Base-by-base conservation (phyloP, 2,113 vertebrate species). In the Halcyon malimbica region DNA sequence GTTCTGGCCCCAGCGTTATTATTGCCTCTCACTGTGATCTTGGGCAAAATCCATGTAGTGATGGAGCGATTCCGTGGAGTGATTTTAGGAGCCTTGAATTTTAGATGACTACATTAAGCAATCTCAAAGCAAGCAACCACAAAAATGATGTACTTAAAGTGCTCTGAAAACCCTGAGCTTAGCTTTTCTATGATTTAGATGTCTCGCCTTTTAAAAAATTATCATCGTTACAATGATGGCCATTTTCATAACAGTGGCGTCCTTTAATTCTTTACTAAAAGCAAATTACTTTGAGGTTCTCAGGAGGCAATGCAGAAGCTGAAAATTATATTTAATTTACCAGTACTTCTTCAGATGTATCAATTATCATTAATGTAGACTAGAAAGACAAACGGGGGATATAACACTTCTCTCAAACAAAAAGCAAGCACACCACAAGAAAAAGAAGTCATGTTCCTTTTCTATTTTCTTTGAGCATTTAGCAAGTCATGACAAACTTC, bases 71-170 rank as follows among this genome's bases (percentile, higher is more conserved):
- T 96, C 83, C 96, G 87, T 50, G 89, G 81, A 87, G 96, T 46
- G 95, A 96, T 95, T 97, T 97, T 95, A 96, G 89, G 94, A 94
- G 92, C 44, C 93, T 92, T 95, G 95, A 91, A 95, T 97, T 96
- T 96, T 94, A 92, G 91, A 95, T 95, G 74, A 84, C 86, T 92
- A 89, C 86, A 94, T 97, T 96, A 97, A 95, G 83, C 65, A 96
- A 94, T 89, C 74, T 92, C 74, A 91, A 90, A 95, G 91, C 78
- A 95, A 92, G 79, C 86, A 93, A 92, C 90, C 83, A 83, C 92
- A 94, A 89, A 95, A 94, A 94, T 48, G 5, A 95, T 94, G 87
- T 92, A 82, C 86, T 93, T 84, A 79, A 93, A 96, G 91, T 81
- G 67, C 95, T 91, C 74, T 77, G 69, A 94, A 94, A 96, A 89